phyloP scores from a whole-genome alignment of 2,888 invertebrate genomes.

The Eugnorisma glareosa region DNA sequence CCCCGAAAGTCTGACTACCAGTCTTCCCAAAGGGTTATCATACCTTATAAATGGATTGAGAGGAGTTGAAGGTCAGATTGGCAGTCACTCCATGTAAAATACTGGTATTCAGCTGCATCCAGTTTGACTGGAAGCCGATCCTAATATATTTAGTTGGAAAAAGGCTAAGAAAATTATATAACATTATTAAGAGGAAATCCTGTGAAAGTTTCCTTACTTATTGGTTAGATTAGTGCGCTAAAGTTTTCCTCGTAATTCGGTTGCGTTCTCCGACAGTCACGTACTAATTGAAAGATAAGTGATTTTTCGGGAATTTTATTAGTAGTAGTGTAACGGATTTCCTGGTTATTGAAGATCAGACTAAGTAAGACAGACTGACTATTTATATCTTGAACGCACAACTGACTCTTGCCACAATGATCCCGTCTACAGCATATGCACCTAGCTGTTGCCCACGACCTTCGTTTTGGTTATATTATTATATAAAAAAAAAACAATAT shows the following conservation, averaged over 20 bases:
- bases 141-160: not conserved
- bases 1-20: not conserved
- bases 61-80: not conserved
- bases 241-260: slow-evolving; percentile 46
- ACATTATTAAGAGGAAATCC: not conserved
- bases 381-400: too few relatives aligned
- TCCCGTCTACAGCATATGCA: too few relatives aligned
- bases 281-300: slow-evolving; percentile 66
- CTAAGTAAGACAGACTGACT: too few relatives aligned
- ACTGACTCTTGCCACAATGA: too few relatives aligned
- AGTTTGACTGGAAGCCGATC: not conserved
- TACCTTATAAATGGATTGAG: not conserved
- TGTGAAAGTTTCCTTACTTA: not conserved
- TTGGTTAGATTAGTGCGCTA: slow-evolving; percentile 4
- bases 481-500: too few relatives aligned
- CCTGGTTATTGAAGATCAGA: slow-evolving; percentile 1
- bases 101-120: not conserved
- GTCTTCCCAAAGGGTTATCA: not conserved
- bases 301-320: slow-evolving; percentile 58
- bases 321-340: slow-evolving; percentile 8
- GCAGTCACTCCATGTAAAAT: not conserved
- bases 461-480: too few relatives aligned
- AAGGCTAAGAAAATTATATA: not conserved
- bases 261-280: slow-evolving; percentile 61
- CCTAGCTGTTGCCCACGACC: too few relatives aligned